phyloP scores from a whole-genome alignment of 2,888 invertebrate genomes.

The Uropetala carovei region DNA sequence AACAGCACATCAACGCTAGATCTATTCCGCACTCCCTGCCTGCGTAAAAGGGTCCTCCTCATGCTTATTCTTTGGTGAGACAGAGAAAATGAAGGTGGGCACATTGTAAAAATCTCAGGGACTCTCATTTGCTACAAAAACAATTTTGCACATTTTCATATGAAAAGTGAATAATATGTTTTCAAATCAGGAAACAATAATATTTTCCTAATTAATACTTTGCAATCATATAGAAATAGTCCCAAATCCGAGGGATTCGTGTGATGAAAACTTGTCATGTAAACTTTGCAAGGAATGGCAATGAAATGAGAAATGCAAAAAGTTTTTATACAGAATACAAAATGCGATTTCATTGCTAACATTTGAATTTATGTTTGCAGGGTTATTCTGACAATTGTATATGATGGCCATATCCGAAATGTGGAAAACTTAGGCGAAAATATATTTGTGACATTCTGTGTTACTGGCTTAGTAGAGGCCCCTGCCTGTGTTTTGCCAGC shows the following conservation, averaged over 20 bases:
- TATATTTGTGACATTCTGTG: conserved; percentile 78
- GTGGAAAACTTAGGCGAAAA: conserved; percentile 76
- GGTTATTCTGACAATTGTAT: conserved; percentile 80
- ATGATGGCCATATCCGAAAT: conserved; percentile 80
- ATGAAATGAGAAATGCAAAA: too few species aligned
- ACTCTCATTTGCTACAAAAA: neutral
- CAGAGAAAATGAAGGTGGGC: conserved; percentile 56
- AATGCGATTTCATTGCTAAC: neutral
- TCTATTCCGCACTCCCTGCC: conserved; percentile 26
- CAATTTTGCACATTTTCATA: too few species aligned
- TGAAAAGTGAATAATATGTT: too few species aligned
- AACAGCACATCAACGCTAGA: conserved; percentile 28
- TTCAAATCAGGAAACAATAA: too few species aligned
- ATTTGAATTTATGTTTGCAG: conserved; percentile 72
- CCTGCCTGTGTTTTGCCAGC: conserved; percentile 76
- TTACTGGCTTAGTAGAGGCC: conserved; percentile 78
- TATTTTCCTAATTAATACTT: too few species aligned
- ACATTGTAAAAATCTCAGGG: neutral
- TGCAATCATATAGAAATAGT: too few species aligned
- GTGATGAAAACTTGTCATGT: too few species aligned
- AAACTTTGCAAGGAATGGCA: neutral
- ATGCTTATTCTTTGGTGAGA: conserved; percentile 59
- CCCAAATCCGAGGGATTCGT: too few species aligned
- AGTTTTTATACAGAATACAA: neutral
- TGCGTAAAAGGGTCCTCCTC: conserved; percentile 54